Evolutionary conservation across 2,888 invertebrate species (phyloP).

Genomic region (Cataglyphis rosenhaueri): DNA sequence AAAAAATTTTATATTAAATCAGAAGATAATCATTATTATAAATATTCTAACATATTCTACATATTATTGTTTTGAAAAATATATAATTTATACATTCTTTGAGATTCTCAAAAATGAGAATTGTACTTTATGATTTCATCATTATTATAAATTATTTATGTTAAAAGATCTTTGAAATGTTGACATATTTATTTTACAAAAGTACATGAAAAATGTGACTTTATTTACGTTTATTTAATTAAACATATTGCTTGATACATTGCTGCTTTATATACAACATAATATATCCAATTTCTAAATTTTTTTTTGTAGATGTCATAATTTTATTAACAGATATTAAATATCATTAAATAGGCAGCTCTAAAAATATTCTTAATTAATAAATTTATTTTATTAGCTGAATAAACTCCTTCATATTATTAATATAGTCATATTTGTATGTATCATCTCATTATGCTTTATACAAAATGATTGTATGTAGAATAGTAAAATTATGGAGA

Average conservation of each 20-base stretch:
- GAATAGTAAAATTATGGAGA: slow-evolving; percentile 45
- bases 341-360: slow-evolving; percentile 6
- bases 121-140: slow-evolving; percentile 37
- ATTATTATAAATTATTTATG: slow-evolving; percentile 26
- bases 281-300: not conserved
- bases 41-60: not conserved
- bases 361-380: slow-evolving; percentile 19
- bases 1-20: slow-evolving; percentile 4
- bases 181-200: slow-evolving; percentile 14
- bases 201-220: slow-evolving; percentile 4
- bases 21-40: not conserved
- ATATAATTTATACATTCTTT: slow-evolving; percentile 14
- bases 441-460: slow-evolving; percentile 30
- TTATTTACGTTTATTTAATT: not conserved
- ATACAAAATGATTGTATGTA: slow-evolving; percentile 30
- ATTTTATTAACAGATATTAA: slow-evolving; percentile 1
- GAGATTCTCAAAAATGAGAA: slow-evolving; percentile 21
- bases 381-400: slow-evolving; percentile 12
- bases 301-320: not conserved
- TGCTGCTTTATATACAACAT: slow-evolving; percentile 19
- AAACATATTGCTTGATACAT: not conserved
- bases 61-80: not conserved
- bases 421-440: slow-evolving; percentile 18
- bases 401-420: slow-evolving; percentile 24
- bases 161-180: not conserved